Base-by-base conservation (phyloP, 2,888 invertebrate genomes). In the Pseudeuparius sepicola region DNA sequence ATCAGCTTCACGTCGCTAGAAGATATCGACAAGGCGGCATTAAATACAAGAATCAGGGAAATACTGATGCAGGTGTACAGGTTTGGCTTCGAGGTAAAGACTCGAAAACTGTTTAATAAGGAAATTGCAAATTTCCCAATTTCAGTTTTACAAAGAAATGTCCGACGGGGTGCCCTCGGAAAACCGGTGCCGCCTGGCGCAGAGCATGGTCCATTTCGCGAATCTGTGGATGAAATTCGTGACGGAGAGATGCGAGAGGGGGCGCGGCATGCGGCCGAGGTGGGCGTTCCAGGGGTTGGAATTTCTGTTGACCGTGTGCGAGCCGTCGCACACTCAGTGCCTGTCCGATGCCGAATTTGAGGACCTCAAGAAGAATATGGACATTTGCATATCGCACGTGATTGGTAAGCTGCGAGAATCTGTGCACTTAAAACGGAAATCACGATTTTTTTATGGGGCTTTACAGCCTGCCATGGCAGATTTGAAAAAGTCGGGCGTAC, bases 221-320 rank as follows among this genome's bases (percentile, higher is more conserved):
- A 70, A 73, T 48, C 74, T 84, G 55, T 93, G 93, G 93, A 90
- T 92, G 85, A 69, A 71, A 37, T 93, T 92, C 59, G 89, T 88
- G 2, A 72, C 76, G 44, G 77, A 80, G 51, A 71, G 84, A 10
- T 93, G 89, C 56, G 90, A 92, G 54, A 64, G 81, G 1, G 55
- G 56, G 4, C 67, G 86, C 4, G 88, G 88, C 0, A 67, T 82
- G 46, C 62, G 85, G 13, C 87, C 88, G 0, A 70, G 89, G 53
- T 92, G 90, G 90, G 89, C 90, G 3, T 77, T 77, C 53, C 87
- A 87, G 55, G 90, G 92, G 0, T 57, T 92, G 33, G 90, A 92
- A 53, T 92, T 88, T 59, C 67, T 93, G 2, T 78, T 84, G 60
- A 68, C 80, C 24, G 84, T 86, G 1, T 88, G 86, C 53, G 87